phyloP scores from a whole-genome alignment of 2,797 vertebrate genomes.

The Spondyliosoma cantharus region DNA sequence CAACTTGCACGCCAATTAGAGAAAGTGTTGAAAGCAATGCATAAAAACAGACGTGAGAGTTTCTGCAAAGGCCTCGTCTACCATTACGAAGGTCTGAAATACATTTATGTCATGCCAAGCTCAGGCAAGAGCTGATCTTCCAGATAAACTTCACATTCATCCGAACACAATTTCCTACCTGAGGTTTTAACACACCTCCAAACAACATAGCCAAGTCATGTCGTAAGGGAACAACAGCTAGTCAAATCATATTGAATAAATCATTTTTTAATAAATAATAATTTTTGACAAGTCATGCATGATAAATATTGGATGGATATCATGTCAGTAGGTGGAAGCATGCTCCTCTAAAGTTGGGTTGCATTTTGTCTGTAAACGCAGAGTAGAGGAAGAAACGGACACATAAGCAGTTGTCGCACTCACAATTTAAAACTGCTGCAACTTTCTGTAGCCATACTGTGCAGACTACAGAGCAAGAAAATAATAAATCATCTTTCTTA shows the following conservation, averaged over 20 bases:
- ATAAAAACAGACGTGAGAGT: conserved; percentile 24
- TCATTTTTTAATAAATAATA: no score
- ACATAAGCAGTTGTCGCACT: no score
- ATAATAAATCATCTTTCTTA: no score
- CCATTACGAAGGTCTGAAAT: background rate
- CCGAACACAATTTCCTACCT: background rate
- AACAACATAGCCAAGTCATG: background rate
- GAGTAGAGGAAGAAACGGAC: no score
- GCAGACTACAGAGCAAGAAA: no score
- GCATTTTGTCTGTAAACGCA: no score
- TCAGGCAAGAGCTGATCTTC: background rate
- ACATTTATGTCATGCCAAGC: background rate
- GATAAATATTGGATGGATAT: no score
- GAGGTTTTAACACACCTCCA: background rate
- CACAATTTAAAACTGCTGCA: no score
- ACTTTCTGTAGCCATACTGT: no score
- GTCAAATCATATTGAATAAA: background rate
- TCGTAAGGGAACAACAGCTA: background rate
- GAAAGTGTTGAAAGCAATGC: background rate
- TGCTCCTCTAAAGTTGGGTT: no score
- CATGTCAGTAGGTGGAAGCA: no score
- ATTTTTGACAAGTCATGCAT: no score
- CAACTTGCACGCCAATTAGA: conserved; percentile 11
- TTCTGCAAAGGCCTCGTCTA: background rate
- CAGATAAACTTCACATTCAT: conserved; percentile 7